phyloP scores from a whole-genome alignment of 1,140 invertebrate species.

The Nylanderia fulva region DNA sequence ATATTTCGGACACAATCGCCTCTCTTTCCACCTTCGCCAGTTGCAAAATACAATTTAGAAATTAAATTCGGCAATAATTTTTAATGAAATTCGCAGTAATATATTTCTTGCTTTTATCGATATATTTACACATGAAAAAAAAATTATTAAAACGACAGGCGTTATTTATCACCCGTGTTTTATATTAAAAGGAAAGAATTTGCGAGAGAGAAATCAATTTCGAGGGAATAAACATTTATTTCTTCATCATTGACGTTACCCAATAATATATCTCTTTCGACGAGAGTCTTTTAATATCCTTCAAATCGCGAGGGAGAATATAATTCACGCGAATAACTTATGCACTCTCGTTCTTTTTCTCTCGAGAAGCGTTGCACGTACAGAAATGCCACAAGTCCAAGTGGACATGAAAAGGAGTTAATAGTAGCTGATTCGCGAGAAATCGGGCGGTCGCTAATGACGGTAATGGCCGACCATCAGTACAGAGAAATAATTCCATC shows the following conservation, averaged over 20 bases:
- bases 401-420: conserved; percentile 22
- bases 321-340: conserved; percentile 17
- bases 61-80: background rate
- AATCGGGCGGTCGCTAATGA: conserved; percentile 30
- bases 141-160: background rate
- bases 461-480: conserved; percentile 32
- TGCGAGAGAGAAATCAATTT: background rate
- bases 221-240: background rate
- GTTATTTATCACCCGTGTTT: conserved; percentile 21
- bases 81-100: conserved; percentile 13
- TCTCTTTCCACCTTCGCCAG: background rate
- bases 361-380: conserved; percentile 4
- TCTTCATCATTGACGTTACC: background rate
- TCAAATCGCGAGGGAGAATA: background rate
- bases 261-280: background rate
- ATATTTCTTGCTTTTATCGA: conserved; percentile 13
- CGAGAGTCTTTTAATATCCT: background rate
- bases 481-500: conserved; percentile 42
- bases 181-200: background rate
- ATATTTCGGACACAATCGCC: background rate
- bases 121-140: background rate
- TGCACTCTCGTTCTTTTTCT: background rate
- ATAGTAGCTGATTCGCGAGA: conserved; percentile 44
- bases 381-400: background rate
- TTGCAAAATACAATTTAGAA: background rate